Percentiles rank a stretch among this genome's conserved stretches.
phyloP scores from a whole-genome alignment of 2,113 vertebrate species.

The Saguinus midas region DNA sequence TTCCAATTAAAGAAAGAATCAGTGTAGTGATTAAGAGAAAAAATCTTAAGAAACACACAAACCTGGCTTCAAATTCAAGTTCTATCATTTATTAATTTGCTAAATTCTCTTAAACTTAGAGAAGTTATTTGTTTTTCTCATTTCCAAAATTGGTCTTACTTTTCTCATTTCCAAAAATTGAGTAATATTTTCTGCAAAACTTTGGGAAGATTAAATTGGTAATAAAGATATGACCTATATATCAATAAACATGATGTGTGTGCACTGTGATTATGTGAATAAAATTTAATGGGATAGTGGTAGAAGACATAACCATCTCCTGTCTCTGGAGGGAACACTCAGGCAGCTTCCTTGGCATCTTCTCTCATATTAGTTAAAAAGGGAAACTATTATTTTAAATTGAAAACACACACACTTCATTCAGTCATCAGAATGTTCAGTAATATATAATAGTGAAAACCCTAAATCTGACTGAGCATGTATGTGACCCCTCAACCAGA shows the following conservation, averaged over 20 bases:
- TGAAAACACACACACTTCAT: constrained; percentile 23
- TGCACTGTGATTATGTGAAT: not conserved
- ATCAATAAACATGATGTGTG: not conserved
- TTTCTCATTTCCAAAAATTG: not conserved
- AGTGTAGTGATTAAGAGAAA: not conserved
- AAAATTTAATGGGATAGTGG: not conserved
- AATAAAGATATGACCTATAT: not conserved
- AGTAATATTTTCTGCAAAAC: not conserved
- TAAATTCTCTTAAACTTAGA: not conserved
- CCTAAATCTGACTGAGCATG: not conserved
- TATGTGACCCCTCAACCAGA: not conserved
- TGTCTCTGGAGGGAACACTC: not conserved
- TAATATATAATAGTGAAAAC: not conserved
- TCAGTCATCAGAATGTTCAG: constrained; percentile 22
- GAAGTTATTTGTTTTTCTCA: not conserved
- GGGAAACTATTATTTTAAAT: not conserved
- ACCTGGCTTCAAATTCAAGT: not conserved
- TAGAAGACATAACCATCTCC: not conserved
- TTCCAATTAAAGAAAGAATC: not conserved
- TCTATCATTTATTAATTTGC: not conserved
- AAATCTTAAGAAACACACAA: not conserved
- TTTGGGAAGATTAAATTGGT: not conserved
- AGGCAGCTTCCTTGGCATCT: not conserved
- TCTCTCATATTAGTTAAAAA: not conserved
- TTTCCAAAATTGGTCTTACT: not conserved